These are phyloP conservation scores for Cloeon dipterum DNA, from an alignment of 2,888 invertebrate species.

Conservation along the genomic window DNA sequence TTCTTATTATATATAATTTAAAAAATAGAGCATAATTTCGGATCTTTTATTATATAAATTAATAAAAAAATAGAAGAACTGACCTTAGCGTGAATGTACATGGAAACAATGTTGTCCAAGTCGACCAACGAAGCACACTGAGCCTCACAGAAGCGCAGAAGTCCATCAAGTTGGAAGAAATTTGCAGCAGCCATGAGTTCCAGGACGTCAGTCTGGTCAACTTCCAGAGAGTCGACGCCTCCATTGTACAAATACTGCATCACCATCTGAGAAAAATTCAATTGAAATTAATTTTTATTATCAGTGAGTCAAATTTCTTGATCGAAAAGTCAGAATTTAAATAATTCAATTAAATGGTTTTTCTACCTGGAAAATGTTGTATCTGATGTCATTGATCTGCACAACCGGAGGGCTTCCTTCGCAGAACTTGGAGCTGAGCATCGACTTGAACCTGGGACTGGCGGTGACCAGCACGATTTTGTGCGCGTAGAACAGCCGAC, in stretches of 20 bases:
- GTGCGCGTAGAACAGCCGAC: slow-evolving; percentile 76
- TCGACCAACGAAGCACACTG: slow-evolving; percentile 65
- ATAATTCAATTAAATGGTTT: too few species aligned
- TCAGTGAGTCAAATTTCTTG: too few species aligned
- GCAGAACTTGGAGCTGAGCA: slow-evolving; percentile 53
- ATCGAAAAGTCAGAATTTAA: too few species aligned
- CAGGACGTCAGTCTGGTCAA: slow-evolving; percentile 56
- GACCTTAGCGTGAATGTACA: slow-evolving; percentile 85
- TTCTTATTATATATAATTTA: too few species aligned
- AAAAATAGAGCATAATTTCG: too few species aligned
- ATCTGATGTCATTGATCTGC: slow-evolving; percentile 79
- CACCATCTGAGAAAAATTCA: slow-evolving; percentile 37
- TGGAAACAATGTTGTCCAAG: slow-evolving; percentile 71
- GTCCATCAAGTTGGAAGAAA: slow-evolving; percentile 70
- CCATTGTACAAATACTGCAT: slow-evolving; percentile 88
- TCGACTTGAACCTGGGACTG: slow-evolving; percentile 62
- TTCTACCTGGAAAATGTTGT: slow-evolving; percentile 71
- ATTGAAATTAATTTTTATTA: neutral
- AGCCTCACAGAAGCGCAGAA: slow-evolving; percentile 65
- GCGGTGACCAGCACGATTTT: slow-evolving; percentile 84
- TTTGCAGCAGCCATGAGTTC: slow-evolving; percentile 81
- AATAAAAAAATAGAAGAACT: too few species aligned
- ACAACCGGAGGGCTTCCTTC: slow-evolving; percentile 61
- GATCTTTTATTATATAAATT: too few species aligned
- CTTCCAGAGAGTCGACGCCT: slow-evolving; percentile 53